These are phyloP conservation scores for Pagetopsis macropterus DNA, from an alignment of 2,797 vertebrate species.

Conservation along the genomic window DNA sequence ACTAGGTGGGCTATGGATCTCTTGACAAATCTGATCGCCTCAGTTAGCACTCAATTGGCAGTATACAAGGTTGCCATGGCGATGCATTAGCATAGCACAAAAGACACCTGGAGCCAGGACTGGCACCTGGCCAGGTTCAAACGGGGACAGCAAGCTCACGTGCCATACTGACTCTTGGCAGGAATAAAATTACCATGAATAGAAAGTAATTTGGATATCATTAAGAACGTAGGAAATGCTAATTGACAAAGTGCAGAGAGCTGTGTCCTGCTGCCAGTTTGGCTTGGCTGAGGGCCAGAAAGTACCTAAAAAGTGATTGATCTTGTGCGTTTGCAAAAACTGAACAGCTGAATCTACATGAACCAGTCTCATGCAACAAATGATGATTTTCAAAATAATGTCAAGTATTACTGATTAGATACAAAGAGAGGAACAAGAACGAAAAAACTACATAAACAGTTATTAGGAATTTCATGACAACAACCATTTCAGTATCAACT, in stretches of 20 bases:
- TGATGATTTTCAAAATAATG: background rate
- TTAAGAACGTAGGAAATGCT: conserved; percentile 24
- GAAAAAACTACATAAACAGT: background rate
- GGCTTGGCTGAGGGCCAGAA: conserved; percentile 28
- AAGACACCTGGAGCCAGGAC: conserved; percentile 40
- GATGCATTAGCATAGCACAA: conserved; percentile 58
- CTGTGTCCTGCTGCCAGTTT: conserved; percentile 21
- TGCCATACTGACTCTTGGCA: background rate
- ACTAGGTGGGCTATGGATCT: conserved; percentile 29
- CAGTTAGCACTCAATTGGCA: conserved; percentile 43
- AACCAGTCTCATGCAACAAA: conserved; percentile 18
- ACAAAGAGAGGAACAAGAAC: background rate
- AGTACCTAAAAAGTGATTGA: conserved; percentile 14
- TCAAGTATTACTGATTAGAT: background rate
- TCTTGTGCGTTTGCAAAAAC: conserved; percentile 13
- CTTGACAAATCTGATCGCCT: conserved; percentile 52
- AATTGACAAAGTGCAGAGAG: conserved; percentile 33
- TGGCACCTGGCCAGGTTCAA: conserved; percentile 32
- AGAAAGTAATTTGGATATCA: conserved; percentile 23
- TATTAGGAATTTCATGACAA: background rate
- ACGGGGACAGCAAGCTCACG: conserved; percentile 27
- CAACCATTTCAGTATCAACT: no score
- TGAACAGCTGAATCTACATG: conserved; percentile 10
- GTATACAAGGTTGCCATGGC: conserved; percentile 54
- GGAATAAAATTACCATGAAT: conserved; percentile 1